These are phyloP conservation scores for Acrocyrtus sp. DNA, from an alignment of 2,888 invertebrate species.

Conservation along the genomic window DNA sequence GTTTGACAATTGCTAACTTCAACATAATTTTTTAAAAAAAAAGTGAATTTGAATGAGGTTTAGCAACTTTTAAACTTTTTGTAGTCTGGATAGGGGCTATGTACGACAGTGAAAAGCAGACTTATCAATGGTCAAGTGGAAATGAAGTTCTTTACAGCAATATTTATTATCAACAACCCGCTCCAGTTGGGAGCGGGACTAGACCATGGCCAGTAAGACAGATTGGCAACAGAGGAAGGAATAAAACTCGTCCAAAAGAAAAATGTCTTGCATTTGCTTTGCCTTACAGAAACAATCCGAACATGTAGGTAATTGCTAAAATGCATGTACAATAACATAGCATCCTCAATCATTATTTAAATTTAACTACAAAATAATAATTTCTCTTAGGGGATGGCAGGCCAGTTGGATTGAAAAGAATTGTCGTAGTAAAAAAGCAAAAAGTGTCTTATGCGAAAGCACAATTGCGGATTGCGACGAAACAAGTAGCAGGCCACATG, in stretches of 20 bases:
- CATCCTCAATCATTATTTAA: not conserved
- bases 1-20: not conserved
- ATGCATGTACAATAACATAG: not conserved
- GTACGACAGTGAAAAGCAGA: not conserved
- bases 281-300: conserved; percentile 15
- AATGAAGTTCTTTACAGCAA: conserved; percentile 11
- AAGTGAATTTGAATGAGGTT: no score
- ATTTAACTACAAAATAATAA: not conserved
- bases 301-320: not conserved
- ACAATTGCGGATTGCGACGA: conserved; percentile 9
- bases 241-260: not conserved
- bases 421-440: conserved; percentile 3
- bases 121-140: conserved; percentile 9
- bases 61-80: not conserved
- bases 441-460: conserved; percentile 30
- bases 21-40: not conserved
- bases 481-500: conserved; percentile 19
- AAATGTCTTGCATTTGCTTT: conserved; percentile 20
- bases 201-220: no score
- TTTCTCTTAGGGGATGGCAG: conserved; percentile 26
- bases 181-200: conserved; percentile 6
- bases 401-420: conserved; percentile 21
- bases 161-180: conserved; percentile 24
- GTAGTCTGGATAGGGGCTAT: conserved; percentile 31
- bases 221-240: not conserved